A percentile compares a stretch with the other conserved stretches of the same genome.
Conservation (phyloP, 2,113 vertebrate species). For the Lutjanus erythropterus region DNA sequence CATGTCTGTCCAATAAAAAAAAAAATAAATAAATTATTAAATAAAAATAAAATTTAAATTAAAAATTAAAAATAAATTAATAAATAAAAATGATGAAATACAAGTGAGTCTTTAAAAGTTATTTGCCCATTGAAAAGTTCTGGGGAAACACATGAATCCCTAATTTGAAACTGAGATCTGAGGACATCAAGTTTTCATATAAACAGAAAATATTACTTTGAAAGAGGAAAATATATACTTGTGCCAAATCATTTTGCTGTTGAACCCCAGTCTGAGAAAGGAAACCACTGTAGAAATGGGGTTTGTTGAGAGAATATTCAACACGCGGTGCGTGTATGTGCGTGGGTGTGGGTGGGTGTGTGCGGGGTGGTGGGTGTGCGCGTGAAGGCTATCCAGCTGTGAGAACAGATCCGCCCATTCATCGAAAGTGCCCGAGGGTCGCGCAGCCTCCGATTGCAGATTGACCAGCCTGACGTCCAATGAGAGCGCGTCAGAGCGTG, state of each 20-base stretch:
- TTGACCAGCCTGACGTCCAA: slow-evolving; percentile 79
- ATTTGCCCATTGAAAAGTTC: not conserved
- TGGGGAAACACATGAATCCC: not conserved
- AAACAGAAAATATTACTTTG: not conserved
- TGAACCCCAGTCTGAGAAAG: not conserved
- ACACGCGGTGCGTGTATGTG: not conserved
- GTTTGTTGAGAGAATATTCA: not conserved
- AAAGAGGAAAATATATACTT: not conserved
- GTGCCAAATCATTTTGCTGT: not conserved
- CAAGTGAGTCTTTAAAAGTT: not conserved
- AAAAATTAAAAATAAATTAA: too few relatives aligned
- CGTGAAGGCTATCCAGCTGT: slow-evolving; percentile 62
- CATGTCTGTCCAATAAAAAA: not conserved
- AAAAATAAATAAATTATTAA: too few relatives aligned
- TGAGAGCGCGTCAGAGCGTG: slow-evolving; percentile 66
- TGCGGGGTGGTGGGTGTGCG: slow-evolving; percentile 2
- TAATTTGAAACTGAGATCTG: not conserved
- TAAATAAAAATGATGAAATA: too few relatives aligned
- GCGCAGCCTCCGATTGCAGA: slow-evolving; percentile 25
- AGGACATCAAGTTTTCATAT: not conserved
- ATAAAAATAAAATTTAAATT: too few relatives aligned
- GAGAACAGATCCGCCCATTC: slow-evolving; percentile 73
- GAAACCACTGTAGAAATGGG: not conserved
- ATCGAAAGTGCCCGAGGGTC: slow-evolving; percentile 56
- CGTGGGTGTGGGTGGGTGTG: slow-evolving; percentile 10